Percentiles rank a stretch among this genome's conserved stretches.
Evolutionary conservation across 2,888 invertebrate species (phyloP).

Genomic region (Nomada ferruginata): DNA sequence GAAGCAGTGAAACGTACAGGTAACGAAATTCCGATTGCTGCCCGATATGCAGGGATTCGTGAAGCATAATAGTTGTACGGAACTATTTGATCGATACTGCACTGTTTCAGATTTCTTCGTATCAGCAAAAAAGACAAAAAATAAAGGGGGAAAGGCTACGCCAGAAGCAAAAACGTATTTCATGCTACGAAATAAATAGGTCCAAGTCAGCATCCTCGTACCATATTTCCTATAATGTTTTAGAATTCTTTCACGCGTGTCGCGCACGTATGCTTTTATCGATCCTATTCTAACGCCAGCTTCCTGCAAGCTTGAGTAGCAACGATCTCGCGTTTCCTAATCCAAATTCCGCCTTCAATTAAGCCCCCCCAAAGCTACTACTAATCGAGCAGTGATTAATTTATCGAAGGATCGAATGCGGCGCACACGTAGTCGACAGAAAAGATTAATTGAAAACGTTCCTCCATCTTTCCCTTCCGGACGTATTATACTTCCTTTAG

Average conservation of each 20-base stretch:
- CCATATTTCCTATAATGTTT: slow-evolving; percentile 8
- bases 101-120: neutral
- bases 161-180: neutral
- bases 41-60: too few species aligned
- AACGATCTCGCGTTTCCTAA: neutral
- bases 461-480: too few species aligned
- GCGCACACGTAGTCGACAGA: too few species aligned
- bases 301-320: neutral
- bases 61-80: neutral
- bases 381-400: neutral
- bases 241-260: neutral
- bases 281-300: neutral
- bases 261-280: neutral
- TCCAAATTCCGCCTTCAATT: neutral
- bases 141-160: neutral
- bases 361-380: too few species aligned
- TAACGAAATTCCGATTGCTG: too few species aligned
- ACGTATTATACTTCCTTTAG: neutral
- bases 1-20: too few species aligned
- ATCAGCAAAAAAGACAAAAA: too few species aligned
- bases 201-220: neutral
- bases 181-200: neutral
- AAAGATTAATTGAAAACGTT: too few species aligned
- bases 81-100: neutral
- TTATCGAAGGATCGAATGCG: too few species aligned